These are phyloP conservation scores for Idaea straminata DNA, from an alignment of 2,888 invertebrate species.

Conservation along the genomic window DNA sequence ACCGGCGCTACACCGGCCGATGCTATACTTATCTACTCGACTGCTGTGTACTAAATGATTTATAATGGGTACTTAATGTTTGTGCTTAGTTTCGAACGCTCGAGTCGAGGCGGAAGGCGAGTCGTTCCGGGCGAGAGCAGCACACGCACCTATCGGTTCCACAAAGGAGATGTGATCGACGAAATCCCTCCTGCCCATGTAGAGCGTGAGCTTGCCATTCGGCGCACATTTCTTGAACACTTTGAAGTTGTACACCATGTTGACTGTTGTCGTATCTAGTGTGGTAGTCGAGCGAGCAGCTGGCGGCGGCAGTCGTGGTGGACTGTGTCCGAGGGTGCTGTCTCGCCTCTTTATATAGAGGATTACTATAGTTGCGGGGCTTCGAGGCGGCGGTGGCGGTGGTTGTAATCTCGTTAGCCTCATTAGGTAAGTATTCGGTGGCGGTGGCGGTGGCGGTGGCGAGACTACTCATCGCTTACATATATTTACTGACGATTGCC, in stretches of 20 bases:
- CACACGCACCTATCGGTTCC: slow-evolving; percentile 88
- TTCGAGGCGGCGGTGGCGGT: slow-evolving; percentile 55
- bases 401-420: slow-evolving; percentile 54
- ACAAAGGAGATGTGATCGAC: slow-evolving; percentile 92
- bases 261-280: slow-evolving; percentile 30
- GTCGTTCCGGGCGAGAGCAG: no score
- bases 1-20: no score
- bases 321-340: slow-evolving; percentile 9
- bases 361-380: slow-evolving; percentile 57
- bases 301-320: slow-evolving; percentile 4
- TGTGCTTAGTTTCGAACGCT: no score
- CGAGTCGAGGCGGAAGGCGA: no score
- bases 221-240: slow-evolving; percentile 95
- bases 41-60: no score
- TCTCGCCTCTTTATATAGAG: slow-evolving; percentile 49
- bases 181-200: slow-evolving; percentile 92
- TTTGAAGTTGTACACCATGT: slow-evolving; percentile 94
- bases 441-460: slow-evolving; percentile 21
- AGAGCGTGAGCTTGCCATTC: slow-evolving; percentile 91
- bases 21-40: no score
- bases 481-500: no score
- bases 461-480: neutral
- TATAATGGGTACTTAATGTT: no score
- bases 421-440: slow-evolving; percentile 42
- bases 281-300: slow-evolving; percentile 5